Conservation (phyloP, 2,888 invertebrate species). For the Eudasyphora cyanicolor region DNA sequence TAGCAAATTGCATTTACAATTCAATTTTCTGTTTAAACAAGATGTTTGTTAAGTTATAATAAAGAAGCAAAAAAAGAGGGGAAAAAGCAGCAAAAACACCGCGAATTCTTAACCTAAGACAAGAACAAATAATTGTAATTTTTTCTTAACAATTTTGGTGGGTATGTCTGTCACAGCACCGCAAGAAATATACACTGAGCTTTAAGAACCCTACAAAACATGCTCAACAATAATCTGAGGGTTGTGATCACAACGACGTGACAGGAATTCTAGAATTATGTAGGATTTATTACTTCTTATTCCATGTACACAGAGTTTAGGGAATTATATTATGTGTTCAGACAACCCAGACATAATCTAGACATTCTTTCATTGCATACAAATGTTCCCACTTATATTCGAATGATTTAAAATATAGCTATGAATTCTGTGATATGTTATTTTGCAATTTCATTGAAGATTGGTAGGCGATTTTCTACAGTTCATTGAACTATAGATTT, state of each 20-base stretch:
- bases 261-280: neutral
- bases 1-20: slow-evolving; percentile 43
- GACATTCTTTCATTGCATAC: neutral
- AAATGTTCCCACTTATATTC: neutral
- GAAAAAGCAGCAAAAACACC: neutral
- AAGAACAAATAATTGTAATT: slow-evolving; percentile 10
- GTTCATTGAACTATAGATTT: too few species aligned
- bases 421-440: neutral
- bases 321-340: neutral
- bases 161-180: neutral
- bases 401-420: neutral
- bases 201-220: too few species aligned
- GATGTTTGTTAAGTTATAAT: neutral
- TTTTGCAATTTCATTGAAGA: neutral
- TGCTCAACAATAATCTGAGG: neutral
- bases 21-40: slow-evolving; percentile 34
- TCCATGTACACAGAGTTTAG: neutral
- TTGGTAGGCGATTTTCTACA: too few species aligned
- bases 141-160: neutral
- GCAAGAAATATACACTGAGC: too few species aligned
- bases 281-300: neutral
- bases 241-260: slow-evolving; percentile 6
- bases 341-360: neutral
- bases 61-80: neutral
- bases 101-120: neutral